These are phyloP conservation scores for Acanthis flammea DNA, from an alignment of 2,797 vertebrate genomes.

Conservation along the genomic window DNA sequence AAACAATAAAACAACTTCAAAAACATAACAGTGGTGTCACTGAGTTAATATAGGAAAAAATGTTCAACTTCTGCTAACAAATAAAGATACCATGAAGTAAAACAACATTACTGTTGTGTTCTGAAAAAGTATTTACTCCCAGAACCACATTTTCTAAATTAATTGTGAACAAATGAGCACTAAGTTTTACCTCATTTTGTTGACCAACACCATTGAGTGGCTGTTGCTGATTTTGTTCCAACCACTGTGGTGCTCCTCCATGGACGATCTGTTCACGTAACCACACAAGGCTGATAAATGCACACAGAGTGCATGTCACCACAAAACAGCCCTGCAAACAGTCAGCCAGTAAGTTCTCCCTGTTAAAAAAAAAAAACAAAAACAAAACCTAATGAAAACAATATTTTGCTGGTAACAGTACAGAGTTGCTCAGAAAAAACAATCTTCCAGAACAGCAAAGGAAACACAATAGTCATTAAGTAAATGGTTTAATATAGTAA, in stretches of 20 bases:
- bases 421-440: neutral
- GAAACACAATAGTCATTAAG: neutral
- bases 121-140: neutral
- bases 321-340: conserved; percentile 98
- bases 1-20: neutral
- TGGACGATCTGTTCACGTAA: conserved; percentile 97
- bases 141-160: neutral
- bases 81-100: neutral
- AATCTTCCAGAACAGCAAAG: neutral
- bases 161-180: neutral
- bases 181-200: conserved; percentile 86
- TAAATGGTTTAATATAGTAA: neutral
- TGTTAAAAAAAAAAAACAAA: conserved; percentile 45
- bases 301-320: conserved; percentile 96
- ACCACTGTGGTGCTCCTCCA: conserved; percentile 94
- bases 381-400: neutral
- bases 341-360: conserved; percentile 97
- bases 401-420: neutral
- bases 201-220: conserved; percentile 86
- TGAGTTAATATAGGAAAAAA: neutral
- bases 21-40: neutral
- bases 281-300: conserved; percentile 98
- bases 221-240: conserved; percentile 91
- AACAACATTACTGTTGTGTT: neutral
- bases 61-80: neutral